Conservation (phyloP, 2,888 invertebrate genomes). For the Quadroppia sp. region DNA sequence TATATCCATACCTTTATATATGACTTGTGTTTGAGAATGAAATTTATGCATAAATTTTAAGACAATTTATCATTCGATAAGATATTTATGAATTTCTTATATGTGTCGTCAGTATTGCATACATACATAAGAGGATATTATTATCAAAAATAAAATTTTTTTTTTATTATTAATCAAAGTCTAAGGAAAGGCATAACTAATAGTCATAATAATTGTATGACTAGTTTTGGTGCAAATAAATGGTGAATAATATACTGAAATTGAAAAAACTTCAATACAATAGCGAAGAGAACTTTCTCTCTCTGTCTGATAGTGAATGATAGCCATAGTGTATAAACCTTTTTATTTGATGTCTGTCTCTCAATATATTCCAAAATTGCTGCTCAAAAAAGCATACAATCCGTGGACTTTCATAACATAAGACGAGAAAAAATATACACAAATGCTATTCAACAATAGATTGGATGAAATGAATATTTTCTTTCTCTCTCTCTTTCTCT, state of each 20-base stretch:
- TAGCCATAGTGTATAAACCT: background rate
- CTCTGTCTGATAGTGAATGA: background rate
- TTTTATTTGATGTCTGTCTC: background rate
- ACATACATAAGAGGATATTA: background rate
- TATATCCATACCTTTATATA: too few species aligned
- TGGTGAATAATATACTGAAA: background rate
- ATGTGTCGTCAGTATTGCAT: too few species aligned
- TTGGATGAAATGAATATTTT: slow-evolving; percentile 3
- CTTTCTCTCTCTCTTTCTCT: background rate
- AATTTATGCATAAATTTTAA: background rate
- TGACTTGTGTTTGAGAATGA: slow-evolving; percentile 10
- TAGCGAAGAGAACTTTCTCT: background rate
- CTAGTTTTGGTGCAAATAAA: background rate
- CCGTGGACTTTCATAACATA: background rate
- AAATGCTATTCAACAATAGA: background rate
- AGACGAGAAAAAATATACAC: slow-evolving; percentile 1
- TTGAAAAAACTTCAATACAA: background rate
- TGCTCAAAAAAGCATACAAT: background rate
- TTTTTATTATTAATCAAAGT: background rate
- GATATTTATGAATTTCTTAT: too few species aligned
- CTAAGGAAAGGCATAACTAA: background rate
- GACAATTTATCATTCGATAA: slow-evolving; percentile 7
- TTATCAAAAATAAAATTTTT: too few species aligned
- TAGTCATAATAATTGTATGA: background rate
- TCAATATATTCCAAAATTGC: background rate